Base-by-base conservation (phyloP, 2,113 vertebrate species). In the Cyanoramphus novaezelandiae region DNA sequence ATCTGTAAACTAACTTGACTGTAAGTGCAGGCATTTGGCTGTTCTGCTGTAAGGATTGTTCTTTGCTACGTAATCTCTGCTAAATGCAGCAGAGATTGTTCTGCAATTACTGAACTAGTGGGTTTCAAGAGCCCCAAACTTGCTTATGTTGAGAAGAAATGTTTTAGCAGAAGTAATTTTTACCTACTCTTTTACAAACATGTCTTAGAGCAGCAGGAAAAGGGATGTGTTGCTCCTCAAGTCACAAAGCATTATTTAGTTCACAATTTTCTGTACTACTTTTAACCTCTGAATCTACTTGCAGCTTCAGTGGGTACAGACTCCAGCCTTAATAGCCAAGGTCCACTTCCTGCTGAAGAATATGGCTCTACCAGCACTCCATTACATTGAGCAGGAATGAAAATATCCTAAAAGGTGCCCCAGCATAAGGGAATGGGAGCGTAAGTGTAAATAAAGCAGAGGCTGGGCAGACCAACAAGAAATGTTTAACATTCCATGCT, bases 401-500 rank as follows among this genome's bases (percentile, higher is more conserved):
- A 91, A 96, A 86, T 91, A 94, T 89, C 94, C 84, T 97, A 82
- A 86, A 94, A 96, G 86, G 92, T 96, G 95, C 96, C 92, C 72
- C 96, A 95, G 91, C 74, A 86, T 76, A 93, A 93, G 91, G 89
- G 93, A 93, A 88, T 82, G 63, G 90, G 74, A 95, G 57, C 93
- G 50, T 84, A 96, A 97, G 96, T 97, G 96, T 97, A 98, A 98
- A 98, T 97, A 98, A 96, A 98, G 97, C 92, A 95, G 93, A 97
- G 91, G 88, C 96, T 97, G 95, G 97, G 97, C 97, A 97, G 95
- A 96, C 93, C 96, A 95, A 94, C 94, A 97, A 97, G 97, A 98
- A 98, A 98, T 98, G 83, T 91, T 98, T 98, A 93, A 95, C 98
- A 98, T 98, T 98, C 98, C 97, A 97, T 49, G 62, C 96, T 98